These are phyloP conservation scores for Parauchenoglanis punctatus DNA, from an alignment of 2,797 vertebrate species.

Conservation along the genomic window DNA sequence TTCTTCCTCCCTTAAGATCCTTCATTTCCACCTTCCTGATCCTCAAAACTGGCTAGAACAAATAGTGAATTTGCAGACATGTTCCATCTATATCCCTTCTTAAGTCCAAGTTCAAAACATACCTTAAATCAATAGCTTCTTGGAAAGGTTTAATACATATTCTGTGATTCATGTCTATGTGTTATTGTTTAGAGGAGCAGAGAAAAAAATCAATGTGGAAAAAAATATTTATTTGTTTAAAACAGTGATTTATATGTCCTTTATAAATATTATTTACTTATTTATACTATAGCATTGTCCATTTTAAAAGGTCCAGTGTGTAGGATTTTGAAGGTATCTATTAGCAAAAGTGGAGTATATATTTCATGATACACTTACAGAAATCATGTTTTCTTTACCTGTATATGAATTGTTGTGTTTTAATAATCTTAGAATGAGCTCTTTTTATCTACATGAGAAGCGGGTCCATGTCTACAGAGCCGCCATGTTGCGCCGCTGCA, in stretches of 20 bases:
- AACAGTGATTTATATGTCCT: not conserved
- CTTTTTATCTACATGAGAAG: no score
- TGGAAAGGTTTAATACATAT: not conserved
- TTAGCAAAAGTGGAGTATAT: no score
- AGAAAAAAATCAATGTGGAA: not conserved
- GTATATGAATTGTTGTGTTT: no score
- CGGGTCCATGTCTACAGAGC: no score
- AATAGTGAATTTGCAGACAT: not conserved
- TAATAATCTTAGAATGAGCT: no score
- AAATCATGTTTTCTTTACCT: no score
- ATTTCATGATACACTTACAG: no score
- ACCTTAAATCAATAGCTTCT: not conserved
- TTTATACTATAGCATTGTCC: not conserved
- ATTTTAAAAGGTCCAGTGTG: no score
- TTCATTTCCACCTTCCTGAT: not conserved
- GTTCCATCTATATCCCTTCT: not conserved
- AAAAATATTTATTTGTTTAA: not conserved
- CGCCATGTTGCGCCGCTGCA: no score
- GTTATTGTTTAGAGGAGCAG: not conserved
- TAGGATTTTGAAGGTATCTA: no score
- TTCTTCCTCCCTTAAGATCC: not conserved
- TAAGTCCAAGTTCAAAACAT: not conserved
- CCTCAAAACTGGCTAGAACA: not conserved
- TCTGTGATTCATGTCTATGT: not conserved
- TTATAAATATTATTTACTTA: not conserved